Evolutionary conservation across 2,113 vertebrate genomes (phyloP), one percentile per base, ranked within the genome.

Genomic region (Chlorocebus sabaeus): DNA sequence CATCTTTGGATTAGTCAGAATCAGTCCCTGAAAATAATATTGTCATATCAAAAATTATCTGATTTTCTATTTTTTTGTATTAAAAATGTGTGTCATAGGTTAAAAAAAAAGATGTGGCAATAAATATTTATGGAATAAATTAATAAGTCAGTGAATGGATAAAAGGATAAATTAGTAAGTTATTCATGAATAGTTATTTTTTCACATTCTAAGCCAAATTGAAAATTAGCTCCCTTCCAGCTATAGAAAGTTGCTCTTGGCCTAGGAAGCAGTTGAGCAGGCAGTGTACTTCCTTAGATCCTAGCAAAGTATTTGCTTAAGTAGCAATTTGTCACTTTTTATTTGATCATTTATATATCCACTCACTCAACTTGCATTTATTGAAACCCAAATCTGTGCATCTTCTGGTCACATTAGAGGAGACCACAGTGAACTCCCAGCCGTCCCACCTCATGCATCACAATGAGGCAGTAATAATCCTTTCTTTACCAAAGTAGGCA

Each of bases 1-100:
- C 22, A 50, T 84, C 64, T 93, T 95, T 94, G 13, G 8, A 80
- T 93, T 93, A n/a, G 4, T 61, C 89, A 89, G 43, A 93, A 82
- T 89, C 17, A 72, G 93, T 93, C 86, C 23, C 14, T 48, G 5
- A 94, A 96, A 96, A 64, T 45, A 90, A 76, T 78, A 38, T 3
- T 45, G 38, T 90, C 48, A 32, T 38, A 40, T 86, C 32, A 87
- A 94, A 93, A 87, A 64, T 70, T 75, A 67, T 93, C 94, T 80
- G 0, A 45, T 80, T 89, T 89, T n/a, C 32, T 68, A 9, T 61
- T 14, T 93, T 75, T 79, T 92, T 89, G 17, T 75, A 55, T 76
- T 93, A 91, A 32, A 93, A 84, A 64, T 82, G 3, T 85, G 5
- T 78, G 8, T 68, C 4, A 57, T 89, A 75, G 22, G 7, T 61